Evolutionary conservation across 2,113 vertebrate species (phyloP).

Genomic region (Labrus mixtus): DNA sequence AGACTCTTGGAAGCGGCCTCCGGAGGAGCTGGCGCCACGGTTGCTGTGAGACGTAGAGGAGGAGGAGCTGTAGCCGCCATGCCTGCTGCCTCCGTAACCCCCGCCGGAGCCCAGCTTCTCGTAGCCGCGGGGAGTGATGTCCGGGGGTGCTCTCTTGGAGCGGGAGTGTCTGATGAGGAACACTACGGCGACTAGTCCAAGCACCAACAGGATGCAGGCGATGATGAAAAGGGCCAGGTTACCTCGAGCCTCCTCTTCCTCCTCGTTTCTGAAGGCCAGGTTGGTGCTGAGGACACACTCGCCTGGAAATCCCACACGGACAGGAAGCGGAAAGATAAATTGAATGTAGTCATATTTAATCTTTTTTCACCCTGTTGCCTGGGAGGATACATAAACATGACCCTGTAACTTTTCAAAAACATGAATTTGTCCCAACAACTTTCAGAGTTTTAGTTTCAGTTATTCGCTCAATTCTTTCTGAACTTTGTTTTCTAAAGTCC

Average conservation of each 20-base stretch:
- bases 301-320: constrained; percentile 76
- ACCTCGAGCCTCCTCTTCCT: constrained; percentile 68
- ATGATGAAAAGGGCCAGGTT: constrained; percentile 85
- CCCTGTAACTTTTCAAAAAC: neutral
- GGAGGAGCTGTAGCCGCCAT: constrained; percentile 60
- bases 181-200: constrained; percentile 79
- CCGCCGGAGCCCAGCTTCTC: constrained; percentile 87
- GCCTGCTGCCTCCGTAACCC: constrained; percentile 59
- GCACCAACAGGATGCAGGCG: constrained; percentile 84
- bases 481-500: neutral
- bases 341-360: neutral
- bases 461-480: neutral
- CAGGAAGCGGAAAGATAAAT: constrained; percentile 2
- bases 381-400: neutral
- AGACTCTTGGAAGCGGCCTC: constrained; percentile 82
- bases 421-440: neutral
- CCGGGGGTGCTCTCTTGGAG: constrained; percentile 72
- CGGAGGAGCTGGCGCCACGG: constrained; percentile 74
- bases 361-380: neutral
- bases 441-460: neutral
- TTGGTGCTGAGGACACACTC: constrained; percentile 87
- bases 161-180: constrained; percentile 84
- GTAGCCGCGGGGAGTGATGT: constrained; percentile 81
- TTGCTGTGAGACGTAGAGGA: constrained; percentile 62
- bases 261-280: constrained; percentile 64